Base-by-base conservation (phyloP, 2,797 vertebrate species). In the Sebastes itinus region DNA sequence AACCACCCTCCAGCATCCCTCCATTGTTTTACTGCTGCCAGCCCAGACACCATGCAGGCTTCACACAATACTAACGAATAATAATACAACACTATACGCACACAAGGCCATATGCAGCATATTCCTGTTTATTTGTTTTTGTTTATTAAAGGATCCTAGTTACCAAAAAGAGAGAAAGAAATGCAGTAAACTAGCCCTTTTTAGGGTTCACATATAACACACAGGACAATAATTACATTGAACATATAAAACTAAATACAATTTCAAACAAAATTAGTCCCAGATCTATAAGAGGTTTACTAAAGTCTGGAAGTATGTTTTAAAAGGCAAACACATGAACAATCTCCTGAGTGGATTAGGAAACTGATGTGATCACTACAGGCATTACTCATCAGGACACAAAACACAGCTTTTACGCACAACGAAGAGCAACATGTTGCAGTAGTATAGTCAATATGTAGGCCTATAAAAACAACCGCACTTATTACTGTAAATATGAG, bases 1-100 rank as follows among this genome's bases (percentile, higher is more conserved):
- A 88, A 88, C 84, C 93, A 87, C 77, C 87, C 84, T 90, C 83
- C 82, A 68, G 60, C 87, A 84, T 80, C 85, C 71, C 73, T 59
- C 84, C 85, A 87, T 94, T 93, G 92, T 94, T 92, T 92, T 89
- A 88, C 84, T 63, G 79, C 81, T 76, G 81, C 78, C 81, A 56
- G 82, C 11, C 84, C 89, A 92, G 92, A 92, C 91, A 75, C 80
- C 82, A 25, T 28, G 38, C 32, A 82, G 83, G 83, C 86, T 71
- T 58, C 84, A 77, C 35, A 38, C 35, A 38, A 38, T 38, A 38
- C 35, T 38, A 38, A 38, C 35, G 13, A 38, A 38, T 38, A 38
- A 38, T 38, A 2, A 38, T 38, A 14, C 5, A 38, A 38, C 35
- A 38, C 35, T 14, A 38, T 6, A 1, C 63, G 20, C 64, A 28